phyloP scores from a whole-genome alignment of 2,797 vertebrate species.

The Synanceia verrucosa region DNA sequence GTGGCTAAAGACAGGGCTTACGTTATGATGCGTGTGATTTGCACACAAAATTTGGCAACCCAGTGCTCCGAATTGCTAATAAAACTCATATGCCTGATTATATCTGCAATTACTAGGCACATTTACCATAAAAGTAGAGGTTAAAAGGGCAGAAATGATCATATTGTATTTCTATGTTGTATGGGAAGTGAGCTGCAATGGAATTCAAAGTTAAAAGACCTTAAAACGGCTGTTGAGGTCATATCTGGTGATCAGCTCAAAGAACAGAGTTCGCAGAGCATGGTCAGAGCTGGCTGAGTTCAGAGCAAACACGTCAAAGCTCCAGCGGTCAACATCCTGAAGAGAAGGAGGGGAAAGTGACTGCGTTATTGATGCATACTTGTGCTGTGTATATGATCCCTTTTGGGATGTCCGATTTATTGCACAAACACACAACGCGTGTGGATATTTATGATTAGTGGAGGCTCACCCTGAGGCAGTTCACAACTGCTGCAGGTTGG shows the following conservation, averaged over 20 bases:
- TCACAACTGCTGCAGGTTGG: constrained; percentile 86
- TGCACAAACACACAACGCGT: constrained; percentile 12
- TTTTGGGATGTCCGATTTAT: constrained; percentile 43
- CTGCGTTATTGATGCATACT: constrained; percentile 18
- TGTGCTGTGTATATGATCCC: not conserved
- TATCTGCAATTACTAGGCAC: constrained; percentile 23
- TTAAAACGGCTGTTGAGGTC: constrained; percentile 93
- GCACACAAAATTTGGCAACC: constrained; percentile 5
- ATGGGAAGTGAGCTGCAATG: not conserved
- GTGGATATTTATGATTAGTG: constrained; percentile 29
- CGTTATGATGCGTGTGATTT: constrained; percentile 2
- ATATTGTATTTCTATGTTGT: not conserved
- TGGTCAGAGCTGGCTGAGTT: constrained; percentile 87
- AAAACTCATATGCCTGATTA: constrained; percentile 28
- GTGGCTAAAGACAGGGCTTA: not conserved
- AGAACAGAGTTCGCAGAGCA: constrained; percentile 86
- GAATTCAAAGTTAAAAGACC: constrained; percentile 71
- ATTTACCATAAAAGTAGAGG: not conserved
- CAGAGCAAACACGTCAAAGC: constrained; percentile 91
- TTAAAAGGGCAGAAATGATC: not conserved
- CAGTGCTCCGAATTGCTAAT: constrained; percentile 10
- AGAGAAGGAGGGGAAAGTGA: constrained; percentile 18
- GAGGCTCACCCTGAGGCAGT: constrained; percentile 88
- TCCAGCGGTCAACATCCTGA: constrained; percentile 92
- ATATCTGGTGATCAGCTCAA: constrained; percentile 91